These are phyloP conservation scores for Drosophila birchii DNA, from an alignment of 2,888 invertebrate species.

Conservation along the genomic window DNA sequence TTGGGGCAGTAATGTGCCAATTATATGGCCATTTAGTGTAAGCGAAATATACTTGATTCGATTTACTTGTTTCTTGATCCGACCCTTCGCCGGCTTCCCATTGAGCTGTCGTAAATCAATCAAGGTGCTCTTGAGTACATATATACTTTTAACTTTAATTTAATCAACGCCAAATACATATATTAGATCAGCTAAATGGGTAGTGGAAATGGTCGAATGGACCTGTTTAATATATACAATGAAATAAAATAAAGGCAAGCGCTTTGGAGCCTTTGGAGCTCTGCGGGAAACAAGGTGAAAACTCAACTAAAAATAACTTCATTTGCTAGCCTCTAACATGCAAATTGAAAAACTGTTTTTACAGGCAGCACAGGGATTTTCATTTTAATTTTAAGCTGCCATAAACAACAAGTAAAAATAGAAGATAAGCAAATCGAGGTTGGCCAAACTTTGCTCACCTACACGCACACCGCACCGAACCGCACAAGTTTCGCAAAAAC, in stretches of 20 bases:
- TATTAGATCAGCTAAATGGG: background rate
- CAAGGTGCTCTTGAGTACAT: conserved; percentile 34
- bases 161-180: background rate
- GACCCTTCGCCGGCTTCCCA: conserved; percentile 26
- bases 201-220: too few species aligned
- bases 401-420: conserved; percentile 15
- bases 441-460: conserved; percentile 24
- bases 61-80: conserved; percentile 7
- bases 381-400: conserved; percentile 34
- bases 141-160: conserved; percentile 29
- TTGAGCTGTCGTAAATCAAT: conserved; percentile 55
- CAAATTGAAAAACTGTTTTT: conserved; percentile 30
- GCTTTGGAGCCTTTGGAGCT: background rate
- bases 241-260: background rate
- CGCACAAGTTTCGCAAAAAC: conserved; percentile 31
- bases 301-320: conserved; percentile 5
- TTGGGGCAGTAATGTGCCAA: conserved; percentile 55
- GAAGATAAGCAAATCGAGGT: conserved; percentile 39
- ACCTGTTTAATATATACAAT: background rate
- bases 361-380: background rate
- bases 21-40: conserved; percentile 67
- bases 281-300: background rate
- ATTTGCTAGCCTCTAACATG: background rate
- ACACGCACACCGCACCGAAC: conserved; percentile 8
- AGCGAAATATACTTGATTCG: conserved; percentile 44